phyloP scores from a whole-genome alignment of 2,797 vertebrate species.

The Balearica regulorum region DNA sequence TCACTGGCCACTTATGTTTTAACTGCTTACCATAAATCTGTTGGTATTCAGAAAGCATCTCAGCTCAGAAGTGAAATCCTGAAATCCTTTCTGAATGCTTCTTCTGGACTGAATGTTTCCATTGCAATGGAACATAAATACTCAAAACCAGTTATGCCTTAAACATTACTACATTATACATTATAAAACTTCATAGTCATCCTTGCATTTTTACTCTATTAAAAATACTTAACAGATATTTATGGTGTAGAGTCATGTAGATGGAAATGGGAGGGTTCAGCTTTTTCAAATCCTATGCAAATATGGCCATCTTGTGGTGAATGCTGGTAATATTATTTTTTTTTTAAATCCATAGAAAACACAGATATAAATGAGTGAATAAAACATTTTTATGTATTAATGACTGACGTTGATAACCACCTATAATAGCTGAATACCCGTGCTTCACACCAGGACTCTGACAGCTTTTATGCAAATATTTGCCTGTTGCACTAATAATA shows the following conservation, averaged over 20 bases:
- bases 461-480: background rate
- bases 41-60: background rate
- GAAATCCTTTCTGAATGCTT: background rate
- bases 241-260: background rate
- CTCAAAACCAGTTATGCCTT: background rate
- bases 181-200: background rate
- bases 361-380: background rate
- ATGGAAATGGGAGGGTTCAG: background rate
- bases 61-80: background rate
- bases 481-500: background rate
- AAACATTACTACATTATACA: background rate
- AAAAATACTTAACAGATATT: background rate
- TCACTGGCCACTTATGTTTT: background rate
- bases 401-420: background rate
- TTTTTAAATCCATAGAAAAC: background rate
- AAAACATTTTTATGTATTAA: background rate
- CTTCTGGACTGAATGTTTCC: background rate
- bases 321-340: background rate
- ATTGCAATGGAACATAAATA: background rate
- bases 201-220: background rate
- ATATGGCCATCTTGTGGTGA: constrained; percentile 75
- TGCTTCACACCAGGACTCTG: background rate
- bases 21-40: background rate
- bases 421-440: background rate
- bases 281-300: constrained; percentile 54